Conservation (phyloP, 2,113 vertebrate species). For the pig (Sus scrofa) region T2T-Sscrofa CM000828.6:47014001-47014500, state of each 20-base stretch:
- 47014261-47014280: not conserved
- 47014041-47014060: no score
- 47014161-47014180: not conserved
- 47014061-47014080: no score
- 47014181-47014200: not conserved
- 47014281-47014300: not conserved
- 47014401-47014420: no score
- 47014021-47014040: no score
- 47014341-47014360: not conserved
- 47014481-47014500: not conserved
- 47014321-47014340: not conserved
- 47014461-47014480: not conserved
- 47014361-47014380: not conserved
- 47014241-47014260: not conserved
- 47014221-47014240: not conserved
- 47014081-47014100: no score
- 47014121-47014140: no score
- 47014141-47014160: not conserved
- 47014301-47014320: not conserved
- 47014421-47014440: no score
- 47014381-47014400: not conserved
- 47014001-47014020: no score
- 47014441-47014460: no score
- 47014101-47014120: no score
- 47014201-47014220: not conserved